phyloP scores from a whole-genome alignment of 2,888 invertebrate genomes.

The Anaspis maculata region DNA sequence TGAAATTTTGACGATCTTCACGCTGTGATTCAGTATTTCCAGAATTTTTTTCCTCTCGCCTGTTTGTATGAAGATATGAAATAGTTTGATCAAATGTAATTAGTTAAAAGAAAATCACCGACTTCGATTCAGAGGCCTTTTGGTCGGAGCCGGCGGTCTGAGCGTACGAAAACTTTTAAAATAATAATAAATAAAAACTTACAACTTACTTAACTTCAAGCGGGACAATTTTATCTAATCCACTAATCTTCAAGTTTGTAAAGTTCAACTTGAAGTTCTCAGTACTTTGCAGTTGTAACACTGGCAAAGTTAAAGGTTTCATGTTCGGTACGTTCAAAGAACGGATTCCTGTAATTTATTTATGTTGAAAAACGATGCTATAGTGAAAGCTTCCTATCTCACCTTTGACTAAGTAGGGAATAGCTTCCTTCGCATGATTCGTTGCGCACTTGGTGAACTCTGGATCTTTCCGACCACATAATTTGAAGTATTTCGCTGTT shows the following conservation, averaged over 20 bases:
- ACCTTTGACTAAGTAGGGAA: conserved; percentile 18
- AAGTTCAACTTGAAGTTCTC: conserved; percentile 22
- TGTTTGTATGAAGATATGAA: too few relatives aligned
- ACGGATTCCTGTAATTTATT: conserved; percentile 20
- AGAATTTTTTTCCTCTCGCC: too few relatives aligned
- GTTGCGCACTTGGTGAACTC: conserved; percentile 28
- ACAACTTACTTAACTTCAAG: conserved; percentile 3
- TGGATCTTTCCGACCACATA: conserved; percentile 26
- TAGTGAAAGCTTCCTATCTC: too few relatives aligned
- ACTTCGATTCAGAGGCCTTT: too few relatives aligned
- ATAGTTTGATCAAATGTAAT: too few relatives aligned
- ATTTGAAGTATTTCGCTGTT: conserved; percentile 28
- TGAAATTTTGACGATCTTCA: too few relatives aligned
- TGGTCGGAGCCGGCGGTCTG: too few relatives aligned
- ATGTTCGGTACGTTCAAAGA: too few relatives aligned
- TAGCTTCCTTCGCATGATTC: conserved; percentile 21
- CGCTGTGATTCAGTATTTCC: too few relatives aligned
- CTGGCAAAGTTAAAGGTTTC: conserved; percentile 26
- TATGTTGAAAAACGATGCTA: too few relatives aligned
- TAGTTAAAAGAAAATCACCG: too few relatives aligned
- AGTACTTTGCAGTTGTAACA: conserved; percentile 23
- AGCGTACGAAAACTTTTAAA: too few relatives aligned
- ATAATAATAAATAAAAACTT: background rate
- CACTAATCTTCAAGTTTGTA: conserved; percentile 20
- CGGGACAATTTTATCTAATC: conserved; percentile 22